Percentiles rank a stretch among this genome's conserved stretches.
Conservation (phyloP, 2,113 vertebrate genomes). For the Pluvialis apricaria region DNA sequence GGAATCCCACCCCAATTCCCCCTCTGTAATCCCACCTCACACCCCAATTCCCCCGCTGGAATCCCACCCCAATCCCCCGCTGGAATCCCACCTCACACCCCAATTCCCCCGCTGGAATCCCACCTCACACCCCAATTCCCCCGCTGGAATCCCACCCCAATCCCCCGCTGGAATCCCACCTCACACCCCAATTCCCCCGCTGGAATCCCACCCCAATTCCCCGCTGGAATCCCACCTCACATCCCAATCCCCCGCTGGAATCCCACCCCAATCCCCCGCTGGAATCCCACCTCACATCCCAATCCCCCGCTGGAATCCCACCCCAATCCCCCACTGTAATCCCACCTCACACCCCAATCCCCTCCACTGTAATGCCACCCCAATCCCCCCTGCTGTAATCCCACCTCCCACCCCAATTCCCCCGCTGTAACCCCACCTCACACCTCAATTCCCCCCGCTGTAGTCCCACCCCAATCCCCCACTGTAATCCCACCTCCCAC, state of each 20-base stretch:
- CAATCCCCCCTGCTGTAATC: too few species aligned
- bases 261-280: neutral
- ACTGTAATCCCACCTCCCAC: too few species aligned
- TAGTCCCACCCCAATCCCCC: neutral
- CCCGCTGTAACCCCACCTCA: neutral
- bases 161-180: neutral
- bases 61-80: too few species aligned
- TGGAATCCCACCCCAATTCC: too few species aligned
- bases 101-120: too few species aligned
- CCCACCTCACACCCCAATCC: rapidly evolving
- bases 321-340: neutral
- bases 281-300: too few species aligned
- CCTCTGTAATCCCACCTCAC: neutral
- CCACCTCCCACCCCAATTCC: too few species aligned
- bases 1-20: neutral
- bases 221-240: neutral
- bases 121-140: too few species aligned
- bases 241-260: too few species aligned
- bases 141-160: neutral
- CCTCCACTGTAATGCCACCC: neutral
- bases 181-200: neutral
- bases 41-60: too few species aligned
- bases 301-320: too few species aligned
- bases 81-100: neutral
- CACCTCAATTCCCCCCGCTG: too few species aligned